Evolutionary conservation across 2,888 invertebrate genomes (phyloP).

Genomic region (Hypomecis atomaria): DNA sequence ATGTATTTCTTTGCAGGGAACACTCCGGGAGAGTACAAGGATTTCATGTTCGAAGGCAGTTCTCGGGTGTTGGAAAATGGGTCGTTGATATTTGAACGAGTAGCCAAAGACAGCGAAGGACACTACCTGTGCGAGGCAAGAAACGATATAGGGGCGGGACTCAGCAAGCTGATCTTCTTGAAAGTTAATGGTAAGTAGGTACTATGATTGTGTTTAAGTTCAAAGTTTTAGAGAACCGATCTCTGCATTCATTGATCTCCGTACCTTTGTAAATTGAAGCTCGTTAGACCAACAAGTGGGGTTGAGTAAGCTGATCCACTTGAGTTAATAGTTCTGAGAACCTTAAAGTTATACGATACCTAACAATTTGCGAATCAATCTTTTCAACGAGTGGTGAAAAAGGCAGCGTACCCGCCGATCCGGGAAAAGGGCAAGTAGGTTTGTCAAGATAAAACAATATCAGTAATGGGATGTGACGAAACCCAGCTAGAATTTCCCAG

Average conservation of each 20-base stretch:
- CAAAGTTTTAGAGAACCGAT: slow-evolving; percentile 9
- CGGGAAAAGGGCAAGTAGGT: slow-evolving; percentile 9
- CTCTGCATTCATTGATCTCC: slow-evolving; percentile 16
- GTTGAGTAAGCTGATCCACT: slow-evolving; percentile 6
- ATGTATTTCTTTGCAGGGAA: slow-evolving; percentile 74
- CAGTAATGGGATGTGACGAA: slow-evolving; percentile 23
- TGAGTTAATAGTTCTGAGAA: slow-evolving; percentile 6
- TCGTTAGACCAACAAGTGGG: slow-evolving; percentile 15
- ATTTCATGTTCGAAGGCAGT: slow-evolving; percentile 91
- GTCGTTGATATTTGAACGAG: slow-evolving; percentile 91
- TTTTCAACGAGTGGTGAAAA: slow-evolving; percentile 1
- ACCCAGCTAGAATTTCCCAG: slow-evolving; percentile 29
- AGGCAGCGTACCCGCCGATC: not conserved
- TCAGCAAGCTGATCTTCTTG: slow-evolving; percentile 95
- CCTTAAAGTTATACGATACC: not conserved
- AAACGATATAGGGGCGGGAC: slow-evolving; percentile 95
- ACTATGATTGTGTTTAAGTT: slow-evolving; percentile 6
- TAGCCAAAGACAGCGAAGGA: slow-evolving; percentile 94
- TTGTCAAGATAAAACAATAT: slow-evolving; percentile 20
- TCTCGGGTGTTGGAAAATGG: slow-evolving; percentile 92
- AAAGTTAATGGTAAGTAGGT: slow-evolving; percentile 92
- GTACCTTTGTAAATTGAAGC: slow-evolving; percentile 19
- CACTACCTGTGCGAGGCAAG: slow-evolving; percentile 97
- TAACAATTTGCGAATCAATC: slow-evolving; percentile 5
- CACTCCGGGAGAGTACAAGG: slow-evolving; percentile 91